A percentile compares a stretch with the other conserved stretches of the same genome.
Evolutionary conservation across 1,140 invertebrate species (phyloP).

Genomic region (Temnothorax curvispinosus): DNA sequence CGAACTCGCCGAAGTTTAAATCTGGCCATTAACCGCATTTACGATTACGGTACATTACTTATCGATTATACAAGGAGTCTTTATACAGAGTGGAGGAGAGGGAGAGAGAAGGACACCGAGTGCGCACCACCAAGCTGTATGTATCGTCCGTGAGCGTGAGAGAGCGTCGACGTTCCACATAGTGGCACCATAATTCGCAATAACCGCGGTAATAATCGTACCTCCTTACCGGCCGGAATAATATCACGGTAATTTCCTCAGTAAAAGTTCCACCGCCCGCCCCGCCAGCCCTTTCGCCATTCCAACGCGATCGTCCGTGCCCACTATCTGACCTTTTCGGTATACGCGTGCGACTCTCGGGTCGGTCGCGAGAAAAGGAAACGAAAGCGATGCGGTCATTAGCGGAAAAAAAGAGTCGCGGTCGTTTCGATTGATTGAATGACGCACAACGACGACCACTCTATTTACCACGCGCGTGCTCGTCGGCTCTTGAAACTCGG

Average conservation of each 20-base stretch:
- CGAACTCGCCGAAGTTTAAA: slow-evolving; percentile 69
- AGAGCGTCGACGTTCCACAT: slow-evolving; percentile 63
- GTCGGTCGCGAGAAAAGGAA: background rate
- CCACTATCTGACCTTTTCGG: slow-evolving; percentile 51
- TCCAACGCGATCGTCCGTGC: background rate
- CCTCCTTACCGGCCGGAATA: slow-evolving; percentile 79
- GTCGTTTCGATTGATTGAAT: background rate
- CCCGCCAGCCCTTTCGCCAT: background rate
- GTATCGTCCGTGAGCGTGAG: slow-evolving; percentile 37
- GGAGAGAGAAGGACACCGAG: background rate
- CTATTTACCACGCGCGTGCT: background rate
- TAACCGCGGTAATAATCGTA: slow-evolving; percentile 82
- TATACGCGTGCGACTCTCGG: background rate
- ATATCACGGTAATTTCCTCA: slow-evolving; percentile 76
- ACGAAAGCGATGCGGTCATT: background rate
- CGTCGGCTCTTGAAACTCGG: slow-evolving; percentile 15
- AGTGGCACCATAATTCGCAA: slow-evolving; percentile 81
- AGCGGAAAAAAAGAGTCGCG: background rate
- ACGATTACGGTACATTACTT: slow-evolving; percentile 81
- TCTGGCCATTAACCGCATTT: slow-evolving; percentile 77
- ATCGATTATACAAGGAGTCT: slow-evolving; percentile 82
- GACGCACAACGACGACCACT: background rate
- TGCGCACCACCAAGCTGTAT: slow-evolving; percentile 17
- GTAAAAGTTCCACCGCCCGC: slow-evolving; percentile 64
- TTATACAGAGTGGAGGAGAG: background rate